Evolutionary conservation across 2,797 vertebrate genomes (phyloP).

Genomic region (Poeciliopsis paucimaculata): DNA sequence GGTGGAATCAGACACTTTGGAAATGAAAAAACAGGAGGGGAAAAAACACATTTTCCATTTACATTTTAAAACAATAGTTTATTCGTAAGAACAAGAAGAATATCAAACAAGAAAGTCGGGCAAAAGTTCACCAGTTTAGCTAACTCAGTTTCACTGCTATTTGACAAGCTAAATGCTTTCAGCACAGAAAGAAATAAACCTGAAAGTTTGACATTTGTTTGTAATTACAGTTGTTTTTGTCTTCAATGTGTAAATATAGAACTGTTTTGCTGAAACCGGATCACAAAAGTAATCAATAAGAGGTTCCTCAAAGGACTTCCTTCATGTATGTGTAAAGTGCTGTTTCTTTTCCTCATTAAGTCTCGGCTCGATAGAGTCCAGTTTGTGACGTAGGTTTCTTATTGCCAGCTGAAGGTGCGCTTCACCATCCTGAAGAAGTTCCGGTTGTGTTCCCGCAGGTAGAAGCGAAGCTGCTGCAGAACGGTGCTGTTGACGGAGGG

Average conservation of each 20-base stretch:
- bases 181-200: slow-evolving; percentile 72
- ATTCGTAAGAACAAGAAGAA: slow-evolving; percentile 87
- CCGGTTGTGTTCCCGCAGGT: slow-evolving; percentile 91
- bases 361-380: slow-evolving; percentile 43
- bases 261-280: slow-evolving; percentile 62
- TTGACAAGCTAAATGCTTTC: slow-evolving; percentile 70
- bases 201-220: slow-evolving; percentile 54
- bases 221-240: slow-evolving; percentile 61
- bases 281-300: slow-evolving; percentile 60
- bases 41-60: slow-evolving; percentile 29
- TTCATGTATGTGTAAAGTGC: slow-evolving; percentile 69
- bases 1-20: slow-evolving; percentile 17
- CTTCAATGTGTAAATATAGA: slow-evolving; percentile 63
- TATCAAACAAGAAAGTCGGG: slow-evolving; percentile 81
- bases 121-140: slow-evolving; percentile 65
- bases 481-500: slow-evolving; percentile 89
- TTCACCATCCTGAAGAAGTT: slow-evolving; percentile 93
- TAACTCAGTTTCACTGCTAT: slow-evolving; percentile 69
- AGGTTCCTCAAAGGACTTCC: slow-evolving; percentile 48
- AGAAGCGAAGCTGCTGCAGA: slow-evolving; percentile 88
- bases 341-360: slow-evolving; percentile 38
- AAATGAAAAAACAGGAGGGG: slow-evolving; percentile 48
- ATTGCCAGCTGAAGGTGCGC: slow-evolving; percentile 93
- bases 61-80: slow-evolving; percentile 83
- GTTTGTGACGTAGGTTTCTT: slow-evolving; percentile 33